These are phyloP conservation scores for Apogon talboti DNA, from an alignment of 2,797 vertebrate genomes.

Conservation along the genomic window DNA sequence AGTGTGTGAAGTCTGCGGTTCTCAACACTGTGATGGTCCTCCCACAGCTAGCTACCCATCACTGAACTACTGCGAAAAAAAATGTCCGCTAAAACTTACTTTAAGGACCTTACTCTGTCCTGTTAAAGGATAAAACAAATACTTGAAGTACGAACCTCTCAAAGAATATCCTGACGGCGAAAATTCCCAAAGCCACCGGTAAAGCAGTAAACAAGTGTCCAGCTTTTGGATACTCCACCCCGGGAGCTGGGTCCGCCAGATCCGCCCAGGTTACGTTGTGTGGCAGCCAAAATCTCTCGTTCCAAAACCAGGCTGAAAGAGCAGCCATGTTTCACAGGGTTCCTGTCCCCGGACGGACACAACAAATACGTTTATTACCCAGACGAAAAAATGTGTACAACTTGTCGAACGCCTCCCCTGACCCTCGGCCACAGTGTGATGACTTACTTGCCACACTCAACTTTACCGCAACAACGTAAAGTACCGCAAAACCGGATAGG, in stretches of 20 bases:
- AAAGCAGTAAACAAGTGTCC: slow-evolving; percentile 88
- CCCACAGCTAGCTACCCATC: slow-evolving; percentile 37
- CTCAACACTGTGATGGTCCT: slow-evolving; percentile 18
- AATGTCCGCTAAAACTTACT: neutral
- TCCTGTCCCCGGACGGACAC: neutral
- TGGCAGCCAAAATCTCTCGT: slow-evolving; percentile 95
- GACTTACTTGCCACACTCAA: slow-evolving; percentile 45
- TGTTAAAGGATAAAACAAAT: neutral
- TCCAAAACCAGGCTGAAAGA: slow-evolving; percentile 96
- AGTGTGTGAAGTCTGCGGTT: neutral
- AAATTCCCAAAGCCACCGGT: slow-evolving; percentile 90
- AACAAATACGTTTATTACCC: neutral
- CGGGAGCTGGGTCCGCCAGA: slow-evolving; percentile 84
- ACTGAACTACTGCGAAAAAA: neutral
- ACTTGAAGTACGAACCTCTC: slow-evolving; percentile 86
- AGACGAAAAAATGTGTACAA: slow-evolving; percentile 14
- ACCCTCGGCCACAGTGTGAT: slow-evolving; percentile 13
- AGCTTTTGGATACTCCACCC: slow-evolving; percentile 88
- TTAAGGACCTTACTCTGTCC: neutral
- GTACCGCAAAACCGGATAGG: rapidly evolving
- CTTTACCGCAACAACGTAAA: slow-evolving; percentile 23
- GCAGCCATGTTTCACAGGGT: slow-evolving; percentile 80
- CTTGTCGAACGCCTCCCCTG: slow-evolving; percentile 11
- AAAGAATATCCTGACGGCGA: slow-evolving; percentile 90
- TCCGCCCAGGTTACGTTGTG: slow-evolving; percentile 97